Evolutionary conservation across 2,113 vertebrate genomes (phyloP).

Genomic region (Apaloderma vittatum): DNA sequence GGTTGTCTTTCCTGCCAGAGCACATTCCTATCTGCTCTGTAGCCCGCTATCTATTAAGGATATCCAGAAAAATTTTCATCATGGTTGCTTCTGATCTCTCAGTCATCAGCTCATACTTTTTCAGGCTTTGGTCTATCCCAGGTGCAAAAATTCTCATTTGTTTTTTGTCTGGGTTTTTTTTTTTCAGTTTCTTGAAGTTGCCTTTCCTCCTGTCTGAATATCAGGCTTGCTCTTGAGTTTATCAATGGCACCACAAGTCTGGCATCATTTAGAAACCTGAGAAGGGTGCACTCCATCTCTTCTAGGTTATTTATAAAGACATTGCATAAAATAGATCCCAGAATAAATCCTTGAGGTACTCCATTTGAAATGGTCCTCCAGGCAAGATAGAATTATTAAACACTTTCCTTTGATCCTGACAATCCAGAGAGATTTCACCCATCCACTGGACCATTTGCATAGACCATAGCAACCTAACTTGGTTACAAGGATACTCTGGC

Average conservation of each 20-base stretch:
- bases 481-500: background rate
- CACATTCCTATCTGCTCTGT: background rate
- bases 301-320: background rate
- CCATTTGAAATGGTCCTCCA: background rate
- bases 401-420: background rate
- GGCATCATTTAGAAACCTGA: background rate
- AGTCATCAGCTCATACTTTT: background rate
- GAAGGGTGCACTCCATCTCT: background rate
- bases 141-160: background rate
- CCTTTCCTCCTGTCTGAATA: background rate
- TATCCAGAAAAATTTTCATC: background rate
- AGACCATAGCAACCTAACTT: background rate
- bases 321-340: background rate
- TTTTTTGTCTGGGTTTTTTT: too few species aligned
- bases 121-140: background rate
- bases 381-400: background rate
- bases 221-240: background rate
- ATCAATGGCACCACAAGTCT: background rate
- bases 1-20: background rate
- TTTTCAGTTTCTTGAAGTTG: background rate
- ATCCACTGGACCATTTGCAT: rapidly evolving
- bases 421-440: background rate
- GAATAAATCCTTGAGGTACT: background rate
- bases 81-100: background rate
- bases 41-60: background rate